phyloP scores from a whole-genome alignment of 2,888 invertebrate species.

The Orthosia gracilis region DNA sequence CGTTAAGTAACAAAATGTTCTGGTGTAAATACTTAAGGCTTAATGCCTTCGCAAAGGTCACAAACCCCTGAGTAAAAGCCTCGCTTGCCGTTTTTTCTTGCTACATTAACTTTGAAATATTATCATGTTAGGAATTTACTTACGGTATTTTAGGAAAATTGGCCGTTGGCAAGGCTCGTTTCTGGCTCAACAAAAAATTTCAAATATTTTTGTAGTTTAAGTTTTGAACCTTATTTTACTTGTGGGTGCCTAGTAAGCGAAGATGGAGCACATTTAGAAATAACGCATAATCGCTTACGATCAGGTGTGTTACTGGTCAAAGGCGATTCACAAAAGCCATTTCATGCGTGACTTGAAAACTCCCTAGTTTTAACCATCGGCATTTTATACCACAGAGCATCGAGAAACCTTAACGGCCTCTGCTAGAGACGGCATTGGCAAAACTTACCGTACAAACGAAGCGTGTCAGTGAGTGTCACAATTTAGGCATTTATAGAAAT shows the following conservation, averaged over 20 bases:
- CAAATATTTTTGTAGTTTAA: background rate
- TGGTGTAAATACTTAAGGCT: constrained; percentile 34
- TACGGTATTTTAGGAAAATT: constrained; percentile 35
- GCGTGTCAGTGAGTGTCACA: background rate
- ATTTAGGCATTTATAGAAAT: background rate
- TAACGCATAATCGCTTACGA: background rate
- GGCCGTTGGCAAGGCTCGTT: background rate
- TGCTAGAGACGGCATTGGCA: background rate
- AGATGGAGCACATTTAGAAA: background rate
- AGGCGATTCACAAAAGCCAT: background rate
- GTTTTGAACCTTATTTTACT: background rate
- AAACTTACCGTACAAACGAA: background rate
- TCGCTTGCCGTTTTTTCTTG: constrained; percentile 35
- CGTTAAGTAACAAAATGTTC: constrained; percentile 23
- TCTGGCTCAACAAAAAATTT: background rate
- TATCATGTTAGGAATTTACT: constrained; percentile 41
- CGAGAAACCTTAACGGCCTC: background rate
- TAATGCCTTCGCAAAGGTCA: constrained; percentile 47
- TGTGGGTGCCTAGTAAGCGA: background rate
- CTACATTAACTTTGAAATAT: constrained; percentile 56
- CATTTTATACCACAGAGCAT: background rate
- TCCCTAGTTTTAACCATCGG: background rate
- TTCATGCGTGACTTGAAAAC: background rate
- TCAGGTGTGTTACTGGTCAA: background rate
- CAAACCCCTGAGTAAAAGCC: constrained; percentile 32